Evolutionary conservation across 2,888 invertebrate genomes (phyloP), one percentile per base, ranked within the genome.

Genomic region (Pheosia tremula): DNA sequence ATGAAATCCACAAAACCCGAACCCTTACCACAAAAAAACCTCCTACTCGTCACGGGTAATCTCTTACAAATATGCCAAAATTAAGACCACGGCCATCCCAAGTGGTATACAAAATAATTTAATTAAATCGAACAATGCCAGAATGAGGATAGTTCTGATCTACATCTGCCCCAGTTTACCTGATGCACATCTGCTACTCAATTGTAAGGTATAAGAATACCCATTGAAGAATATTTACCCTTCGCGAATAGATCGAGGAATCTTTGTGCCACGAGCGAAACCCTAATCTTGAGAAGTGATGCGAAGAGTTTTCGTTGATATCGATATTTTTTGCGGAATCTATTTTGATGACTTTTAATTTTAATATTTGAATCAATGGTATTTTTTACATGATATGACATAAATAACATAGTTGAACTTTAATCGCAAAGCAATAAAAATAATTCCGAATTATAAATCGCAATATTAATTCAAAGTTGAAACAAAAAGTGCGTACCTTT

Each of bases 141-240:
- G 67, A 71, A 70, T 70, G 75, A 69, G 59, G 71, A 61, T 71
- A 62, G 71, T 74, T 75, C 84, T 87, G 86, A 87, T 86, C 88
- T 83, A 81, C 92, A 93, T 90, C 91, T 91, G 90, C 86, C 68
- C 91, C 84, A 88, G 83, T 89, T 90, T 89, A 89, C 88, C 90
- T 90, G 88, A 49, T 52, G 61, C 81, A 87, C 91, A 93, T 91
- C 92, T 91, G 93, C 89, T 84, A 75, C 77, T 78, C 67, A 75
- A 73, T 56, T 39, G 71, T 70, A 72, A 69, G 69, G 60, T 62
- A 61, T 55, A 57, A 66, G 58, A 63, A 69, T 71, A 50, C 65
- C 71, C 75, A 75, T 80, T 74, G 75, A 79, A 73, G n/a, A 53
- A 61, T 69, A 24, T 24, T 24, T 24, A 66, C 77, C 88, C 87